Conservation (phyloP, 1,140 invertebrate genomes). For the Brachionus rotundiformis region DNA sequence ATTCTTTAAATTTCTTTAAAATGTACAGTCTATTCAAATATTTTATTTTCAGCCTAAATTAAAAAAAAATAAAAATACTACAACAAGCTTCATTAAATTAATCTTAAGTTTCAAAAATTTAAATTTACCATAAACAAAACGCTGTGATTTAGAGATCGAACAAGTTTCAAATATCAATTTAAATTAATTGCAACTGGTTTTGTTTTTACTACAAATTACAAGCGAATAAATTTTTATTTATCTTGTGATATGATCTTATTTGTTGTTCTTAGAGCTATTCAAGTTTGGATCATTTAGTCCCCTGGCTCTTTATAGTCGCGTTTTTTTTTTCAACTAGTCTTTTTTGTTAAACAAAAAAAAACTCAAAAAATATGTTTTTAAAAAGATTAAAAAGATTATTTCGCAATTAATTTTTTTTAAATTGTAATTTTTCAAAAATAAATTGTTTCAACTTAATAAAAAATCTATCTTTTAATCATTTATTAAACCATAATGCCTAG, state of each 20-base stretch:
- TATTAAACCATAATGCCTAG: background rate
- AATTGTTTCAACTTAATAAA: slow-evolving; percentile 12
- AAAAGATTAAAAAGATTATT: slow-evolving; percentile 17
- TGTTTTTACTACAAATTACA: slow-evolving; percentile 6
- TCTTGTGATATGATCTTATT: background rate
- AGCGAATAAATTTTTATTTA: background rate
- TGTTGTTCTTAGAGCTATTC: background rate
- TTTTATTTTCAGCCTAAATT: slow-evolving; percentile 33
- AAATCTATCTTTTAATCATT: slow-evolving; percentile 12
- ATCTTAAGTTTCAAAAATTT: slow-evolving; percentile 25
- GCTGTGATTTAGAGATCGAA: slow-evolving; percentile 1
- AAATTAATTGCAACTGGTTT: background rate
- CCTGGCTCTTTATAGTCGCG: background rate
- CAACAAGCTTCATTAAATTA: background rate
- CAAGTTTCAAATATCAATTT: slow-evolving; percentile 15
- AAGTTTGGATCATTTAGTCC: background rate
- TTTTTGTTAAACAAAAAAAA: slow-evolving; percentile 4
- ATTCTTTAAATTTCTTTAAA: no score
- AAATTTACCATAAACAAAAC: slow-evolving; percentile 1
- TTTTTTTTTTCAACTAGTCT: slow-evolving; percentile 10
- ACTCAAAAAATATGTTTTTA: slow-evolving; percentile 8
- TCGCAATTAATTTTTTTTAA: slow-evolving; percentile 18
- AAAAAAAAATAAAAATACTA: background rate
- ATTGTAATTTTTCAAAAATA: slow-evolving; percentile 22
- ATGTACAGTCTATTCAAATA: slow-evolving; percentile 5